Evolutionary conservation across 2,113 vertebrate genomes (phyloP).

Genomic region (Oncorhynchus mykiss): DNA sequence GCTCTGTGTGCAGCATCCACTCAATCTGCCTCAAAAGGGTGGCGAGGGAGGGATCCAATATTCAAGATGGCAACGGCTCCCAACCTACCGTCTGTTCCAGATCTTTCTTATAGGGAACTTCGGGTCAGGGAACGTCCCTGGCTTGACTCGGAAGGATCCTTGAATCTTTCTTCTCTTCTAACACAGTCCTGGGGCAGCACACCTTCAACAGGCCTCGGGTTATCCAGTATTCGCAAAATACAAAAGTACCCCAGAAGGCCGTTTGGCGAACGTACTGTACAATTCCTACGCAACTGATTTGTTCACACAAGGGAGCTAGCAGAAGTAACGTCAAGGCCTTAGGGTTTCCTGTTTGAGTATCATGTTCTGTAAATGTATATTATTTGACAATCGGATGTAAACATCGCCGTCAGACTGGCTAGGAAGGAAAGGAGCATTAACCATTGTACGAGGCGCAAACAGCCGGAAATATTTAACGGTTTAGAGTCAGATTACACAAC

Average conservation of each 20-base stretch:
- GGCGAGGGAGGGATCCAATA: conserved; percentile 52
- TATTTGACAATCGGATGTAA: conserved; percentile 35
- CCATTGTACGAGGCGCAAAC: conserved; percentile 47
- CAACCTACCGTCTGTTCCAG: conserved; percentile 31
- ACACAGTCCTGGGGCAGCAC: neutral
- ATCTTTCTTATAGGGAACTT: conserved; percentile 17
- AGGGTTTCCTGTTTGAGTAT: conserved; percentile 28
- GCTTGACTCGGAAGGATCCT: neutral
- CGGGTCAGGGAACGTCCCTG: neutral
- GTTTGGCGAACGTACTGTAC: neutral
- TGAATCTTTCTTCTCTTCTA: neutral
- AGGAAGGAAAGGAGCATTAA: conserved; percentile 40
- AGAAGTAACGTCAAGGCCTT: conserved; percentile 16
- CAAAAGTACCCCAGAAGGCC: neutral
- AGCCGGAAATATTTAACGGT: conserved; percentile 40
- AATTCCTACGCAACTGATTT: neutral
- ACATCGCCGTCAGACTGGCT: conserved; percentile 37
- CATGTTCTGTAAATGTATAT: conserved; percentile 8
- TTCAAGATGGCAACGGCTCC: conserved; percentile 54
- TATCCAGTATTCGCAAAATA: neutral
- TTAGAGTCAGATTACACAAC: conserved; percentile 36
- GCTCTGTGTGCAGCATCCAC: conserved; percentile 31
- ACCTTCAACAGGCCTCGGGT: neutral
- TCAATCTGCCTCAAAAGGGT: conserved; percentile 38
- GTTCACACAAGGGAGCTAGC: conserved; percentile 22